Base-by-base conservation (phyloP, 2,888 invertebrate species). In the Platypus cylindrus region DNA sequence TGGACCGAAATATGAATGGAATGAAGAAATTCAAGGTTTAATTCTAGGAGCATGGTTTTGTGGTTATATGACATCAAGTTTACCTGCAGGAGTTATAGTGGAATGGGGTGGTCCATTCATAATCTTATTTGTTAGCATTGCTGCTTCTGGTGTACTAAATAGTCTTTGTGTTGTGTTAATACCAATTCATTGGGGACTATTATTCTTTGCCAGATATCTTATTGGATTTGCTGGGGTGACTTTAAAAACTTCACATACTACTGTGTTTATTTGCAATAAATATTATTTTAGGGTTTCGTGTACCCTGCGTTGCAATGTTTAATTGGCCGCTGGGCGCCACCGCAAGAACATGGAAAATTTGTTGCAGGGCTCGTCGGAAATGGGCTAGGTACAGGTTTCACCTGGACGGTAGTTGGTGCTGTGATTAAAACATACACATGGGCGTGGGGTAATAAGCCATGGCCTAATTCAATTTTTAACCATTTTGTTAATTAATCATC, bases 291-390 rank as follows among this genome's bases (percentile, higher is more conserved):
- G 64, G 77, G 76, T 4, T 63, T 73, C 14, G 58, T 70, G 14
- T 78, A 76, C 53, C 77, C 77, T 3, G 64, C 73, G 5, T 62
- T 73, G 11, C 76, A 77, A 42, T 68, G 66, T 2, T 52, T 80
- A 38, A 71, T 80, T 3, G 76, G 79, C 0, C 67, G 71, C 48
- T 81, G 80, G 80, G 68, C 78, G 0, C 79, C 80, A 1, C 78
- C 79, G 1, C 66, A 70, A 15, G 80, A 80, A 52, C 78, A 75
- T 52, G 73, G 78, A 9, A 75, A 78, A 51, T 80, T 81, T 51
- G 64, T 79, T 2, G 73, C 75, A 47, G 71, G 78, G 1, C 62
- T 79, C 48, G 72, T 78, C 67, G 80, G 80, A 7, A 79, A 79
- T 3, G 76, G 77, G 0, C 65, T 80, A 31, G 80, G 76, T 2